A percentile compares a stretch with the other conserved stretches of the same genome.
phyloP scores from a whole-genome alignment of 2,797 vertebrate species.

The Crenuchus spilurus region DNA sequence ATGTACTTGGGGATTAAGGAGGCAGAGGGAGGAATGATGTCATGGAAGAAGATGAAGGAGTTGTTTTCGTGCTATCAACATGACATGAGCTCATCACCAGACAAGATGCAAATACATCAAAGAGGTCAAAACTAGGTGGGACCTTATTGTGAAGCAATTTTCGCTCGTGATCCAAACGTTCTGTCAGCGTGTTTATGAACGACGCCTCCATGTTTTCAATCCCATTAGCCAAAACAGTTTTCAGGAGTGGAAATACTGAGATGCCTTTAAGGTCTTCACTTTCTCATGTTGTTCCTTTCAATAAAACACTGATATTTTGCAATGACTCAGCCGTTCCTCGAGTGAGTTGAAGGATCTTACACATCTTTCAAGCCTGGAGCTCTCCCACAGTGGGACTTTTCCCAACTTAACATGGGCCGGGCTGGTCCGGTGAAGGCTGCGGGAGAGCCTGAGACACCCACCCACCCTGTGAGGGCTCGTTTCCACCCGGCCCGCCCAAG shows the following conservation, averaged over 20 bases:
- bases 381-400: slow-evolving; percentile 66
- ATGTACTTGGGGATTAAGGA: slow-evolving; percentile 39
- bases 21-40: slow-evolving; percentile 52
- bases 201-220: slow-evolving; percentile 64
- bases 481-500: slow-evolving; percentile 45
- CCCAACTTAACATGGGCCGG: slow-evolving; percentile 56
- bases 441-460: slow-evolving; percentile 53
- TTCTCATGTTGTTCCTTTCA: slow-evolving; percentile 53
- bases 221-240: slow-evolving; percentile 67
- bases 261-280: slow-evolving; percentile 51
- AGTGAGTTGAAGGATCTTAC: slow-evolving; percentile 58
- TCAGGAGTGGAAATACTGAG: slow-evolving; percentile 59
- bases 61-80: slow-evolving; percentile 50
- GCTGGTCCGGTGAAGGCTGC: slow-evolving; percentile 45
- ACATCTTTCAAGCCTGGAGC: slow-evolving; percentile 47
- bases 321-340: slow-evolving; percentile 69
- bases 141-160: slow-evolving; percentile 31
- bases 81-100: slow-evolving; percentile 42
- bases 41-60: slow-evolving; percentile 52
- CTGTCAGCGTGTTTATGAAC: slow-evolving; percentile 10
- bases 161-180: slow-evolving; percentile 29
- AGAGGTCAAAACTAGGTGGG: slow-evolving; percentile 42
- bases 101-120: slow-evolving; percentile 44
- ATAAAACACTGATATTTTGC: slow-evolving; percentile 66
- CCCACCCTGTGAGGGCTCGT: slow-evolving; percentile 29